Base-by-base conservation (phyloP, 2,888 invertebrate genomes). In the Gortyna flavago region DNA sequence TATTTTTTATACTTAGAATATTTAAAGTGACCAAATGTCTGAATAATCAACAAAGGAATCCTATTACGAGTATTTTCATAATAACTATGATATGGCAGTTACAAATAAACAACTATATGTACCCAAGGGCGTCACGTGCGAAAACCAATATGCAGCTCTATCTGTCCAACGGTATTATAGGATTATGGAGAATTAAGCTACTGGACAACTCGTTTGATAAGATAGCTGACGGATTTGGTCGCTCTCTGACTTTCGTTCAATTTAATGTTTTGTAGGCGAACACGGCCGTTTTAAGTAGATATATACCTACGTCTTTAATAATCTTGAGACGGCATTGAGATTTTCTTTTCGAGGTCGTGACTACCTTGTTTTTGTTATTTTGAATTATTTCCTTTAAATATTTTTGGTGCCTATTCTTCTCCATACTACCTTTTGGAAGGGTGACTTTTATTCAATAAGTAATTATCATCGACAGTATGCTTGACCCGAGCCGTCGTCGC, bases 171-270 rank as follows among this genome's bases (percentile, higher is more conserved):
- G 25, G 86, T 72, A 83, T 89, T 83, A 80, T 57, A 65, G 77
- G 88, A 87, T 85, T 89, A 85, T n/a, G 75, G 79, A 84, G 88
- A 83, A 86, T 88, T 86, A 81, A 65, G 77, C 79, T 76, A 71
- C 75, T 72, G 81, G 82, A 79, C 86, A 80, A 79, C 79, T 68
- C 75, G 67, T 48, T 66, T 73, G 84, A 88, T 89, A 85, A 87
- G 84, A 85, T 85, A 82, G 48, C 66, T 41, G 72, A 41, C 73
- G 78, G 84, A 84, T 77, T 79, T 72, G 59, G 57, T 41, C 9
- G 59, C 35, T 25, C n/a, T 68, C 38, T n/a, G 65, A 62, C 44
- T 76, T 72, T 72, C 65, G 38, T 77, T 35, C 38, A 72, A 65
- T 81, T 68, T 73, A 72, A 62, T 61, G 51, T 81, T 75, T 70